Base-by-base conservation (phyloP, 1,140 invertebrate genomes). In the Chironomus striatipennis region DNA sequence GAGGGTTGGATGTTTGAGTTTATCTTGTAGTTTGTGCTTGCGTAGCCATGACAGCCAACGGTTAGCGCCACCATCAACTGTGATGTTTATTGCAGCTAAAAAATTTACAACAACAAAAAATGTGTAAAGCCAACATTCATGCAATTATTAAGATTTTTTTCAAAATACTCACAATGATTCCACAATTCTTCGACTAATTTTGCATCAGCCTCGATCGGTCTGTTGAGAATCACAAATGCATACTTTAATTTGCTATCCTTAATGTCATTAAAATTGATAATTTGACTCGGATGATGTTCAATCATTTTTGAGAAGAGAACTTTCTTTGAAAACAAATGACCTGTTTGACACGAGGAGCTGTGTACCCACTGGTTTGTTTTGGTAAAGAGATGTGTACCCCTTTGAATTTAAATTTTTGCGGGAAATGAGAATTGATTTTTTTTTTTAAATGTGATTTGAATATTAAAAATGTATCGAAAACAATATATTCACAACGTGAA, bases 51-150 rank as follows among this genome's bases (percentile, higher is more conserved):
- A 77, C 9, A 88, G 79, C 90, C 90, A 93, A 75, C 83, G 81
- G 76, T 86, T 83, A 3, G 90, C 89, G 42, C 91, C 92, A 64
- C 91, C 91, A 80, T 93, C 91, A 0, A 93, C 89, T 64, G 10
- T 7, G 10, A 70, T 70, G 9, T 70, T 70, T 0, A 70, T 18
- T 18, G 18, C 9, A 18, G 65, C 65, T 70, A 70, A 70, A 70
- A 21, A 21, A 20, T 0, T 20, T 18, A 18, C 3, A 17, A 18
- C 7, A 10, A 18, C 20, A 7, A 70, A 18, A 67, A 70, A 20
- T 70, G 8, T 10, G 6, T 70, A 5, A 20, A 70, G 18, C 5
- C n/a, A n/a, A n/a, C n/a, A n/a, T n/a, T n/a, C n/a, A n/a, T n/a
- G n/a, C 2, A 8, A 7, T 70, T 9, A 2, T 18, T 70, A 6